phyloP scores from a whole-genome alignment of 2,113 vertebrate genomes.

The Centrocercus urophasianus region DNA sequence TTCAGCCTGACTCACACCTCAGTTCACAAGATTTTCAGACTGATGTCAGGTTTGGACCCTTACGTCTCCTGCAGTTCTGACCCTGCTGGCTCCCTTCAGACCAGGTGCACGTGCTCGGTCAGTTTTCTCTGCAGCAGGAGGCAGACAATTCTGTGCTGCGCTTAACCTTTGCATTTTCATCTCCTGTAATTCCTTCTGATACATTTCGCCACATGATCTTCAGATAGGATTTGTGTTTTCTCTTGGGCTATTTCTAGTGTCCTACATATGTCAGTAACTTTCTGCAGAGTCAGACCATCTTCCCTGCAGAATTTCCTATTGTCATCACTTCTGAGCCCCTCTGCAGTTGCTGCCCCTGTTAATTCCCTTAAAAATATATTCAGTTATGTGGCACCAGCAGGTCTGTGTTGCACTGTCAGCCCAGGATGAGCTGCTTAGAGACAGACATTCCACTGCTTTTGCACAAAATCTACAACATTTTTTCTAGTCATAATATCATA shows the following conservation, averaged over 20 bases:
- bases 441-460: background rate
- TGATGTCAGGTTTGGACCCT: background rate
- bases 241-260: conserved; percentile 46
- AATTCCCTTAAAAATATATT: conserved; percentile 58
- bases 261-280: conserved; percentile 71
- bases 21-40: background rate
- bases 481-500: background rate
- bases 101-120: rapidly evolving
- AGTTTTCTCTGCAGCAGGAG: background rate
- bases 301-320: conserved; percentile 60
- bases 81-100: background rate
- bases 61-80: background rate
- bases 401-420: background rate
- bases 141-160: background rate
- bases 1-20: rapidly evolving
- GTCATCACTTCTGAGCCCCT: conserved; percentile 72
- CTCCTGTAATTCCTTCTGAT: background rate
- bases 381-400: conserved; percentile 2
- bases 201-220: background rate
- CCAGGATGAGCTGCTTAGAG: background rate
- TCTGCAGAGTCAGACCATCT: conserved; percentile 71
- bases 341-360: conserved; percentile 45
- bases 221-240: conserved; percentile 19
- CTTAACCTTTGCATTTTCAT: background rate
- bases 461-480: rapidly evolving